These are phyloP conservation scores for Chiroxiphia lanceolata DNA, from an alignment of 2,797 vertebrate species.

Conservation along the genomic window DNA sequence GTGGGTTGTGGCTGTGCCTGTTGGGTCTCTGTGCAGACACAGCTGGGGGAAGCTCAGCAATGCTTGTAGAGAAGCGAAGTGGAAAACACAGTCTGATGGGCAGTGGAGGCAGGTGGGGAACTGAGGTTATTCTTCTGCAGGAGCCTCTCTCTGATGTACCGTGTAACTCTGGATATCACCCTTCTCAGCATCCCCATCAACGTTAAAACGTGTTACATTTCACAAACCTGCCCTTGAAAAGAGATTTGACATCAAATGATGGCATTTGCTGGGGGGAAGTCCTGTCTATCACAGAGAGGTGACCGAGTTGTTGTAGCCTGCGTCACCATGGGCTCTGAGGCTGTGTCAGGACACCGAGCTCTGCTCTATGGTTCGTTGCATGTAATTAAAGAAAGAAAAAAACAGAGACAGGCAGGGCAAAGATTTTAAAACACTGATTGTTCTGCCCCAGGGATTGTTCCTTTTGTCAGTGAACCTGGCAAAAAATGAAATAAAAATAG, in stretches of 20 bases:
- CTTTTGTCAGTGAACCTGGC: not conserved
- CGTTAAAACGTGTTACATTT: not conserved
- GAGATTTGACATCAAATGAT: not conserved
- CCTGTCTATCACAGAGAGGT: not conserved
- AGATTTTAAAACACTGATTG: slow-evolving; percentile 12
- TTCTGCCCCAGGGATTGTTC: not conserved
- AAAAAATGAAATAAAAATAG: slow-evolving; percentile 26
- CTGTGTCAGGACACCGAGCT: not conserved
- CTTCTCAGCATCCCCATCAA: not conserved
- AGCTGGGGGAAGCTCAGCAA: not conserved
- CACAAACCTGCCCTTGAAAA: not conserved
- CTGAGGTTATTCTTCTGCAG: not conserved
- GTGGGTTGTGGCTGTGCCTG: not conserved
- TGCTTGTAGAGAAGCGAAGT: not conserved
- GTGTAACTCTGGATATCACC: not conserved
- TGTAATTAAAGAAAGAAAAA: not conserved
- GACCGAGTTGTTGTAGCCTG: not conserved
- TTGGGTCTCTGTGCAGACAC: not conserved
- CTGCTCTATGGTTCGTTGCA: not conserved
- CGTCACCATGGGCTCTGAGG: fast-evolving
- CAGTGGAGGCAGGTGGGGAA: not conserved
- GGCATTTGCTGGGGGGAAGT: not conserved
- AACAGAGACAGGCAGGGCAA: not conserved
- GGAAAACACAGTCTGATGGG: not conserved
- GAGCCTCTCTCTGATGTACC: not conserved